Evolutionary conservation across 2,888 invertebrate genomes (phyloP).

Genomic region (Lydus trimaculatus): DNA sequence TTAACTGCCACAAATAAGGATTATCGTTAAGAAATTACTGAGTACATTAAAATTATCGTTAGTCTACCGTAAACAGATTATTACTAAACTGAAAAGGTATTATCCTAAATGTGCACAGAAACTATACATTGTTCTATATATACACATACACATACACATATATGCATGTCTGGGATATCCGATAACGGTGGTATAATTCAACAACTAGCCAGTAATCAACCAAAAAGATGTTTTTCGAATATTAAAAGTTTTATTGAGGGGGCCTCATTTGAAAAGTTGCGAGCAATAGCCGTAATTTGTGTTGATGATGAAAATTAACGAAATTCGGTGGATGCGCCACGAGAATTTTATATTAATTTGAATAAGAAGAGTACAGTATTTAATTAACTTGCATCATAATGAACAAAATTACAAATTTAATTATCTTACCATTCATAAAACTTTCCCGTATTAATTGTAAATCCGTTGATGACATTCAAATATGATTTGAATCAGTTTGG

Average conservation of each 20-base stretch:
- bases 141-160: not conserved
- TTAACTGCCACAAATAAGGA: slow-evolving; percentile 13
- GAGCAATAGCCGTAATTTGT: too few species aligned
- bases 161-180: not conserved
- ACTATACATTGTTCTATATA: not conserved
- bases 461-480: too few species aligned
- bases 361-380: not conserved
- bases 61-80: slow-evolving; percentile 21
- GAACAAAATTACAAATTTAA: not conserved
- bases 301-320: not conserved
- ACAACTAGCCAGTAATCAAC: not conserved
- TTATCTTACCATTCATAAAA: too few species aligned
- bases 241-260: too few species aligned
- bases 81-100: slow-evolving; percentile 11
- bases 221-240: not conserved
- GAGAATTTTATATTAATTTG: not conserved
- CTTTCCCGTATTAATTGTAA: too few species aligned
- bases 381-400: not conserved
- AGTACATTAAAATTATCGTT: slow-evolving; percentile 17
- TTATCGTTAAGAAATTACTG: slow-evolving; percentile 24
- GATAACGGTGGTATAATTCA: not conserved
- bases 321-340: not conserved
- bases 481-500: too few species aligned
- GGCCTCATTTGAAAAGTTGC: not conserved
- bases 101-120: slow-evolving; percentile 1